Evolutionary conservation across 2,797 vertebrate species (phyloP).

Genomic region (Morelia viridis): DNA sequence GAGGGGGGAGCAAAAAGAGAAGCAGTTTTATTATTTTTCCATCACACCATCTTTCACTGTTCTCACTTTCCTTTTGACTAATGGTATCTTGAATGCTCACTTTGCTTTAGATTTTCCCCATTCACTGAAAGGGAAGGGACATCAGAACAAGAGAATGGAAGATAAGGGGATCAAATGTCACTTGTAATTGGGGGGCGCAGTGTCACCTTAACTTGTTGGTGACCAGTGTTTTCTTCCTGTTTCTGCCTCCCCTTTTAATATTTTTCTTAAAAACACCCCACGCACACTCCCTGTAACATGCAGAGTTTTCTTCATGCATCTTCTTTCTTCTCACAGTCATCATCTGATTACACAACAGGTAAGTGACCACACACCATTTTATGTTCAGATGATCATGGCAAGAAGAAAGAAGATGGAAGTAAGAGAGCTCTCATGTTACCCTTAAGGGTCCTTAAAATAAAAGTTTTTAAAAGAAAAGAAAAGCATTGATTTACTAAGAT

Average conservation of each 20-base stretch:
- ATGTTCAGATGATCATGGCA: not conserved
- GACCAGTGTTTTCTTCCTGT: not conserved
- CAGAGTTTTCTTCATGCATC: not conserved
- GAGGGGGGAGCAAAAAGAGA: no score
- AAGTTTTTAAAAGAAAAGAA: not conserved
- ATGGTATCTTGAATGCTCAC: not conserved
- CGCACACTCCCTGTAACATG: not conserved
- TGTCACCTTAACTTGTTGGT: not conserved
- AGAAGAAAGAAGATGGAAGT: not conserved
- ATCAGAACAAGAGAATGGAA: not conserved
- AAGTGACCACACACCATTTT: not conserved
- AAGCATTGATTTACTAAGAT: not conserved
- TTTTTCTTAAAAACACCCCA: not conserved
- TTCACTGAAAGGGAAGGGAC: not conserved
- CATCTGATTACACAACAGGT: not conserved
- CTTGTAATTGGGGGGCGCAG: not conserved
- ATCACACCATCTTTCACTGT: not conserved
- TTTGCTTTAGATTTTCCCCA: not conserved
- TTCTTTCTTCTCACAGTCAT: not conserved
- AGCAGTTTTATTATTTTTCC: no score
- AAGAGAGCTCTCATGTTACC: not conserved
- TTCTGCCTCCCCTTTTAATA: not conserved
- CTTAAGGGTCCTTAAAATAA: not conserved
- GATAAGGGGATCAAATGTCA: not conserved
- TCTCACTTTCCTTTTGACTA: not conserved